phyloP scores from a whole-genome alignment of 2,797 vertebrate species.

The Esox masquinongy region DNA sequence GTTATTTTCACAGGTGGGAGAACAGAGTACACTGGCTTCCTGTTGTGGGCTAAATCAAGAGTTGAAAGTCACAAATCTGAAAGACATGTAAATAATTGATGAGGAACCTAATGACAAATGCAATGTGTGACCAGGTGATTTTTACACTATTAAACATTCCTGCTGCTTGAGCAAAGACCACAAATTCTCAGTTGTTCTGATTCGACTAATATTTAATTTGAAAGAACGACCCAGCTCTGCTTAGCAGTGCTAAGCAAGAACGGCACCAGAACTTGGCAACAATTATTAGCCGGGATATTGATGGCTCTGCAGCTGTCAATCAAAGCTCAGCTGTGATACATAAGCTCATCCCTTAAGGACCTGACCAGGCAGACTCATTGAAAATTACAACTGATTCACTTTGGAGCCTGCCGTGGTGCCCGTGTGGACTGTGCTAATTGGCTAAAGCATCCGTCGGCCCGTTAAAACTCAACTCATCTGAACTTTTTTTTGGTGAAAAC shows the following conservation, averaged over 20 bases:
- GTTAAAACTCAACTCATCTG: too few species aligned
- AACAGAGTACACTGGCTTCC: slow-evolving; percentile 24
- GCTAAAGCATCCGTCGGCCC: too few species aligned
- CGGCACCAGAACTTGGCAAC: slow-evolving; percentile 43
- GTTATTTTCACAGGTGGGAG: slow-evolving; percentile 46
- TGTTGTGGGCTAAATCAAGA: slow-evolving; percentile 39
- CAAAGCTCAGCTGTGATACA: slow-evolving; percentile 33
- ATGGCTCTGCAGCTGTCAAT: slow-evolving; percentile 53
- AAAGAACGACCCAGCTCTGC: slow-evolving; percentile 35
- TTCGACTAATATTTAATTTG: slow-evolving; percentile 27
- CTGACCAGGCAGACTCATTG: too few species aligned
- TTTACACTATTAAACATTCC: slow-evolving; percentile 45
- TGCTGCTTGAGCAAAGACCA: slow-evolving; percentile 38
- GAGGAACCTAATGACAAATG: slow-evolving; percentile 46
- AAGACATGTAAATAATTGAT: slow-evolving; percentile 52
- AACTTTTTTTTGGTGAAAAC: too few species aligned
- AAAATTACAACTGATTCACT: too few species aligned
- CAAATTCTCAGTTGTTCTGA: slow-evolving; percentile 27
- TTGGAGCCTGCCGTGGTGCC: too few species aligned
- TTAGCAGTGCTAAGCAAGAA: slow-evolving; percentile 25
- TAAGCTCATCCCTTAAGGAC: background rate
- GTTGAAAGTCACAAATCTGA: slow-evolving; percentile 45
- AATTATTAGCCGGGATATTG: slow-evolving; percentile 52
- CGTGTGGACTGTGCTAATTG: too few species aligned
- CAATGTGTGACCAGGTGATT: slow-evolving; percentile 49